Evolutionary conservation across 1,140 invertebrate genomes (phyloP).

Genomic region (Drosophila ironensis): DNA sequence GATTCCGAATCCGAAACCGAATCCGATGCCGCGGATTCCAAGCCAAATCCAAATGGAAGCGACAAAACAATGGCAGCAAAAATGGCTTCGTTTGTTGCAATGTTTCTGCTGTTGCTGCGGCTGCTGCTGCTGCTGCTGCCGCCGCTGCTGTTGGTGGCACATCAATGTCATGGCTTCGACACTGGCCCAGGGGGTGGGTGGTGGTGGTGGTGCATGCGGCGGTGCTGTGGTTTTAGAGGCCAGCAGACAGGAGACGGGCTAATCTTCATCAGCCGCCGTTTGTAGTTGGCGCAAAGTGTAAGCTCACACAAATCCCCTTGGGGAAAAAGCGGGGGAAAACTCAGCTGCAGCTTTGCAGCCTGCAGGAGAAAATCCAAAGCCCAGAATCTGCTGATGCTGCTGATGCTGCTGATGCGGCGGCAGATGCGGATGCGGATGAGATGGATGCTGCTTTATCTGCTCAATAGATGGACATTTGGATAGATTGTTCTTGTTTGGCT

Average conservation of each 20-base stretch:
- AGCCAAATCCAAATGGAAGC: constrained; percentile 43
- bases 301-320: constrained; percentile 74
- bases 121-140: constrained; percentile 31
- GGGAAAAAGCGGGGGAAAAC: neutral
- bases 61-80: constrained; percentile 58
- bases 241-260: constrained; percentile 45
- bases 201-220: neutral
- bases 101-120: constrained; percentile 8
- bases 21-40: constrained; percentile 8
- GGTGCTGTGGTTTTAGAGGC: neutral
- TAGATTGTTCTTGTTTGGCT: constrained; percentile 81
- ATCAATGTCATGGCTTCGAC: constrained; percentile 60
- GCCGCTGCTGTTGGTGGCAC: constrained; percentile 58
- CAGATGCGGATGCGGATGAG: constrained; percentile 22
- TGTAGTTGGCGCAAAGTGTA: constrained; percentile 77
- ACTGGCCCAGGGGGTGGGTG: constrained; percentile 5
- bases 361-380: constrained; percentile 16
- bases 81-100: constrained; percentile 54
- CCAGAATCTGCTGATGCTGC: too few relatives aligned
- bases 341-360: too few relatives aligned
- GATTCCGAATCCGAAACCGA: constrained; percentile 14
- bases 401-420: too few relatives aligned
- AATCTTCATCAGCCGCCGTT: constrained; percentile 79
- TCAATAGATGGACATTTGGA: constrained; percentile 81
- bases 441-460: constrained; percentile 73